Conservation (phyloP, 2,113 vertebrate species). For the Rhabdomys dilectus region DNA sequence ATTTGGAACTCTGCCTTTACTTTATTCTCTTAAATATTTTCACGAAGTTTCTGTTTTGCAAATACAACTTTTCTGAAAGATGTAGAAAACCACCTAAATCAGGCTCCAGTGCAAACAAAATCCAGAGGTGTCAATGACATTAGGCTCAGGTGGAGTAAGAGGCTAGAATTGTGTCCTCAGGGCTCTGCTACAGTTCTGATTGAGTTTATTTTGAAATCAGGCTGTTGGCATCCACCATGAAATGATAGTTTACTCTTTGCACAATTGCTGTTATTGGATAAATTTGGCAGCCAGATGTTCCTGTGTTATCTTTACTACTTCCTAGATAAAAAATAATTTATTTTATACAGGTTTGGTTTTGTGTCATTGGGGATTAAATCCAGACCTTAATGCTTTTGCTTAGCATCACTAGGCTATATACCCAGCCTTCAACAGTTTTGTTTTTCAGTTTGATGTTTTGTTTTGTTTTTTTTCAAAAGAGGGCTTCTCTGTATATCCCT, state of each 20-base stretch:
- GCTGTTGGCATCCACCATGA: not conserved
- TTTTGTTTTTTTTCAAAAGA: not conserved
- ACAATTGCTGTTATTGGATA: not conserved
- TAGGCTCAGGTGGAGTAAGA: not conserved
- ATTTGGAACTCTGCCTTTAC: not conserved
- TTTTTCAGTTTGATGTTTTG: not conserved
- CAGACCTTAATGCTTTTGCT: too few relatives aligned
- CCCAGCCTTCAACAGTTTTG: not conserved
- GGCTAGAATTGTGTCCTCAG: not conserved
- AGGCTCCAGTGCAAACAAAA: not conserved
- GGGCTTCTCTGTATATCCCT: too few relatives aligned
- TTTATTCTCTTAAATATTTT: slow-evolving; percentile 41
- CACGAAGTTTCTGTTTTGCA: not conserved
- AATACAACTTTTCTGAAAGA: slow-evolving; percentile 7
- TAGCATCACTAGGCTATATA: not conserved
- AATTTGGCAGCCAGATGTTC: not conserved
- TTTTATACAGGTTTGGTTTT: not conserved
- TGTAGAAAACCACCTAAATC: not conserved
- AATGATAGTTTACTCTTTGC: slow-evolving; percentile 9
- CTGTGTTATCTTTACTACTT: not conserved
- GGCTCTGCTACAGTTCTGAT: not conserved
- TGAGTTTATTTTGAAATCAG: slow-evolving; percentile 11
- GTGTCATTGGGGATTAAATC: not conserved
- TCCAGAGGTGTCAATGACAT: not conserved
- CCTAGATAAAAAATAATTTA: not conserved